These are phyloP conservation scores for Psittacula derbiana DNA, from an alignment of 2,797 vertebrate species.

Conservation along the genomic window DNA sequence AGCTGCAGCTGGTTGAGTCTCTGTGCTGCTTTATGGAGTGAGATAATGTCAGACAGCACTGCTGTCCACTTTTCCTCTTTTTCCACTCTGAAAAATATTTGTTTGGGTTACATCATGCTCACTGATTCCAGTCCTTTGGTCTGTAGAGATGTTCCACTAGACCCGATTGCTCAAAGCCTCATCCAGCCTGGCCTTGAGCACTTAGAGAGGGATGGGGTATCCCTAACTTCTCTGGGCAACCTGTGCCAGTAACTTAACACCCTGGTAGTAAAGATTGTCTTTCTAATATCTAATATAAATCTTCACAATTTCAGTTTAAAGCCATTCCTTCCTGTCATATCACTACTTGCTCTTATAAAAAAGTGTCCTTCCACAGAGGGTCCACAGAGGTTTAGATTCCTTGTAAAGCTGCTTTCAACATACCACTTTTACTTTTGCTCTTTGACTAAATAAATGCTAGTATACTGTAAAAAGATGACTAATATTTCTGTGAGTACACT, in stretches of 20 bases:
- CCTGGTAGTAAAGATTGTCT: not conserved
- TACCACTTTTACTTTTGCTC: not conserved
- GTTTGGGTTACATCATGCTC: not conserved
- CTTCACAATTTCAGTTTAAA: not conserved
- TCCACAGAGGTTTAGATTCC: not conserved
- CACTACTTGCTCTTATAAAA: not conserved
- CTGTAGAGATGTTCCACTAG: not conserved
- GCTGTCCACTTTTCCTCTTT: not conserved
- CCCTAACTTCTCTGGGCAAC: not conserved
- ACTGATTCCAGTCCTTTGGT: not conserved
- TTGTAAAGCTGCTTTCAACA: not conserved
- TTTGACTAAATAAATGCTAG: not conserved
- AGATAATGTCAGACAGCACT: not conserved
- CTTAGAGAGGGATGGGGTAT: not conserved
- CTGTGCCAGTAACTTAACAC: not conserved
- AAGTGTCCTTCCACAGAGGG: not conserved
- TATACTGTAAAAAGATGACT: not conserved
- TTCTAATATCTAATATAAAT: not conserved
- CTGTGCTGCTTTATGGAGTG: not conserved
- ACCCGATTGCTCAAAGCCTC: not conserved
- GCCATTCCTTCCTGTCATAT: not conserved
- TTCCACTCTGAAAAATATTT: not conserved
- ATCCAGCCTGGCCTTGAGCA: not conserved
- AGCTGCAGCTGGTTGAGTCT: not conserved
- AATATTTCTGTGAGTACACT: not conserved